A percentile compares a stretch with the other conserved stretches of the same genome.
Evolutionary conservation across 2,113 vertebrate species (phyloP).

Genomic region (Alethe castanea): DNA sequence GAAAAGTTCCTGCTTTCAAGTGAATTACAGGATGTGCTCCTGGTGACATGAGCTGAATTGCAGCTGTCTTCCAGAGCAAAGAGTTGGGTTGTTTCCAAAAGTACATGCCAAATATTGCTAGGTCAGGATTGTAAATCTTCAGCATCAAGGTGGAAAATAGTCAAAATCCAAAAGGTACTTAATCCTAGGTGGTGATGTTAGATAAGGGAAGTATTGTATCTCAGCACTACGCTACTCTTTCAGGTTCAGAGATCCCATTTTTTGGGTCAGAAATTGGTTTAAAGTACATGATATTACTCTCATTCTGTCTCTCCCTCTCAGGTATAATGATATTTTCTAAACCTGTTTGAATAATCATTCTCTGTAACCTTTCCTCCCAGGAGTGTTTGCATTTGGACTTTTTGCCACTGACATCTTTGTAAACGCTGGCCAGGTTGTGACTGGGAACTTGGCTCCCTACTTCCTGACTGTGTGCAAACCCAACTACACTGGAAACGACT

Average conservation of each 20-base stretch:
- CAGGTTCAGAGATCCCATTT: neutral
- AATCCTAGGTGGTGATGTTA: neutral
- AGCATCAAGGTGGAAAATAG: neutral
- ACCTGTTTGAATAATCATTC: neutral
- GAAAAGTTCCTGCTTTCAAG: neutral
- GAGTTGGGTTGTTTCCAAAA: neutral
- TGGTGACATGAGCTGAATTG: neutral
- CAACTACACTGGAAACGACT: slow-evolving; percentile 92
- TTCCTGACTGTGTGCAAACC: slow-evolving; percentile 97
- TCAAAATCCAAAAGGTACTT: neutral
- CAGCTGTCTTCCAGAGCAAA: neutral
- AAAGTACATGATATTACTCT: neutral
- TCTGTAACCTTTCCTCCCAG: slow-evolving; percentile 69
- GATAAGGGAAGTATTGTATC: neutral
- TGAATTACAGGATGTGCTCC: neutral
- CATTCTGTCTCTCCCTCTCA: neutral
- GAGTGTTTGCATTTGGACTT: slow-evolving; percentile 97
- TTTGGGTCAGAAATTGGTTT: neutral
- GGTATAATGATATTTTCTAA: neutral
- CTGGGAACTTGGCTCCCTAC: slow-evolving; percentile 91
- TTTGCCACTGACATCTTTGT: slow-evolving; percentile 99
- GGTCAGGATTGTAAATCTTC: neutral
- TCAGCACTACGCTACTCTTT: neutral
- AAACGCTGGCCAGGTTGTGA: slow-evolving; percentile 96
- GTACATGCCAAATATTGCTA: neutral